phyloP scores from a whole-genome alignment of 2,797 vertebrate genomes.

The Hylomyscus alleni region DNA sequence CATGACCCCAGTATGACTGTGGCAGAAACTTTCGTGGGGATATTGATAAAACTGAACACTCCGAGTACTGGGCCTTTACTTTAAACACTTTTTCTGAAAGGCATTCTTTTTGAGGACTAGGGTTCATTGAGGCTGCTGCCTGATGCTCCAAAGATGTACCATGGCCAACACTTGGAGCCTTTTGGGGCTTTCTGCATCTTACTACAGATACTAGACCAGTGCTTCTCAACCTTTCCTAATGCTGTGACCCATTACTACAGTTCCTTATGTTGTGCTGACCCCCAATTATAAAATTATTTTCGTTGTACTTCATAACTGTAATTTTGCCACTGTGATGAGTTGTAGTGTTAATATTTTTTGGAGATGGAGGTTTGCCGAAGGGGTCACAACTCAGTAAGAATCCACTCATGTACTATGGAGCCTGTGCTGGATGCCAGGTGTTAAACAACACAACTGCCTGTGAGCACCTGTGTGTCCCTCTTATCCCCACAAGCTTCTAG shows the following conservation, averaged over 20 bases:
- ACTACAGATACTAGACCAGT: not conserved
- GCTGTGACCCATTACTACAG: not conserved
- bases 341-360: not conserved
- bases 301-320: not conserved
- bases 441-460: not conserved
- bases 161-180: not conserved
- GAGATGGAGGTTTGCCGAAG: not conserved
- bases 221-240: not conserved
- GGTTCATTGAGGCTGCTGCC: not conserved
- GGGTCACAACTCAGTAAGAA: not conserved
- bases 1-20: not conserved
- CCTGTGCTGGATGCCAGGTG: no score
- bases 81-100: not conserved
- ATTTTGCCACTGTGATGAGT: not conserved
- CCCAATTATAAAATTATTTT: not conserved
- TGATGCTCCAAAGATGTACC: not conserved
- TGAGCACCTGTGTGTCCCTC: fast-evolving
- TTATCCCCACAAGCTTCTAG: not conserved
- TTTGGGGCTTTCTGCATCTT: not conserved
- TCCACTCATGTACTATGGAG: fast-evolving
- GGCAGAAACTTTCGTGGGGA: not conserved
- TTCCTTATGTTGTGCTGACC: not conserved
- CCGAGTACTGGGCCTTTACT: not conserved
- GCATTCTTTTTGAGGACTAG: not conserved
- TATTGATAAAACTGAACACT: not conserved